phyloP scores from a whole-genome alignment of 2,797 vertebrate species.

The Pangasius krempfi region DNA sequence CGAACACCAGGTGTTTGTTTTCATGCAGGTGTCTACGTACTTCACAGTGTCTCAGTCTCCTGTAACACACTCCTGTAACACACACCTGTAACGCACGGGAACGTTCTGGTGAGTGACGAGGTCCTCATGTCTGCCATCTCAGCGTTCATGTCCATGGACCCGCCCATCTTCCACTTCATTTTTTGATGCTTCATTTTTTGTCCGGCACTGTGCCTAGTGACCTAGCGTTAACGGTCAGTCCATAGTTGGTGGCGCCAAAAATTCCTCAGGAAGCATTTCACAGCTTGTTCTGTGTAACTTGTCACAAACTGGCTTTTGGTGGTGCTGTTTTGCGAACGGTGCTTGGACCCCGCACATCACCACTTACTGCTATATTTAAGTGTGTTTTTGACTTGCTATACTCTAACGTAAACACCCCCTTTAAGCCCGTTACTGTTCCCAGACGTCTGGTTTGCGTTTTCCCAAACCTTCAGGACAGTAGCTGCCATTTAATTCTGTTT shows the following conservation, averaged over 20 bases:
- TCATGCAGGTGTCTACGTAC: background rate
- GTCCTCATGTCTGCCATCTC: background rate
- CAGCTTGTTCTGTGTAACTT: background rate
- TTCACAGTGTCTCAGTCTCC: background rate
- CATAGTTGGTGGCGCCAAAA: too few species aligned
- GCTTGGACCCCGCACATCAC: background rate
- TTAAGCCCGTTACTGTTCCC: constrained; percentile 18
- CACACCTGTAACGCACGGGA: too few species aligned
- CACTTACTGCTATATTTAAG: background rate
- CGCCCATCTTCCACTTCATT: too few species aligned
- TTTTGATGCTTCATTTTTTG: too few species aligned
- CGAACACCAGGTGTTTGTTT: background rate
- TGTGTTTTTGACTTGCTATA: background rate
- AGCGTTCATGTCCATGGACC: too few species aligned
- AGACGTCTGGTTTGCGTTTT: constrained; percentile 48
- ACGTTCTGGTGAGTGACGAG: background rate
- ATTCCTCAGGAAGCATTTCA: background rate
- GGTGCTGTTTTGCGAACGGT: background rate
- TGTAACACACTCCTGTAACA: too few species aligned
- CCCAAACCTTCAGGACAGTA: constrained; percentile 56
- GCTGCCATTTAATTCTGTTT: constrained; percentile 58
- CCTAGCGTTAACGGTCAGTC: too few species aligned
- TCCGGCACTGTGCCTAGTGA: too few species aligned
- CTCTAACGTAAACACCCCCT: constrained; percentile 20
- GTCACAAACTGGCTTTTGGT: background rate